Evolutionary conservation across 2,888 invertebrate species (phyloP).

Genomic region (Alloscopus bannaensis): DNA sequence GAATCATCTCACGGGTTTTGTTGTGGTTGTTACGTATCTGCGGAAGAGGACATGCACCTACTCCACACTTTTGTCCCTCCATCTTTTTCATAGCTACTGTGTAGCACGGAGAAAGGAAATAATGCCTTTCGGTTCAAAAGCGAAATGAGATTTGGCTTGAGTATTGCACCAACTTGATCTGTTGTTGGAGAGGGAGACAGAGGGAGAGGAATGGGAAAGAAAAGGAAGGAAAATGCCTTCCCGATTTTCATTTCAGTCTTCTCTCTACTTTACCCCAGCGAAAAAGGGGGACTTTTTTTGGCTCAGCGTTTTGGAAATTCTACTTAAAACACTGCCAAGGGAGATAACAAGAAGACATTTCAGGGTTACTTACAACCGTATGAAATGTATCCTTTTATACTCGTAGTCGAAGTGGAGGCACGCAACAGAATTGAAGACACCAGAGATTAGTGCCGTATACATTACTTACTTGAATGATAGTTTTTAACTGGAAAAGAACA

Average conservation of each 20-base stretch:
- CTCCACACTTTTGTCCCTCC: slow-evolving; percentile 3
- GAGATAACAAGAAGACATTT: slow-evolving; percentile 56
- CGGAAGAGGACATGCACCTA: too few species aligned
- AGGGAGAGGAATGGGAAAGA: background rate
- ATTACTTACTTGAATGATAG: slow-evolving; percentile 15
- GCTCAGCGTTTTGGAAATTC: slow-evolving; percentile 46
- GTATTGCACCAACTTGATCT: slow-evolving; percentile 28
- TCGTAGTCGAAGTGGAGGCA: too few species aligned
- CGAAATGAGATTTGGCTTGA: slow-evolving; percentile 35
- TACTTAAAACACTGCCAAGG: slow-evolving; percentile 48
- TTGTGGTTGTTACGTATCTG: slow-evolving; percentile 13
- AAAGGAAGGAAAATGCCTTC: background rate
- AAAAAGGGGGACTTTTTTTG: slow-evolving; percentile 39
- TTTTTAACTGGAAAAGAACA: slow-evolving; percentile 15
- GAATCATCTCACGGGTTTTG: slow-evolving; percentile 17
- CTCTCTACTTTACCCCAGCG: background rate
- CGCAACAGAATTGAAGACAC: slow-evolving; percentile 49
- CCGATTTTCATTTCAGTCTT: slow-evolving; percentile 14
- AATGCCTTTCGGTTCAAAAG: slow-evolving; percentile 23
- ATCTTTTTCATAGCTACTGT: background rate
- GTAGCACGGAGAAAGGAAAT: slow-evolving; percentile 6
- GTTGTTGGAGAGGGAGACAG: background rate
- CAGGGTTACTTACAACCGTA: slow-evolving; percentile 42
- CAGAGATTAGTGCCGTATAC: slow-evolving; percentile 41
- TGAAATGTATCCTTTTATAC: slow-evolving; percentile 26